Evolutionary conservation across 35 echinoderm and acorn worm species (phyloP).

Genomic region (Hemicentrotus pulcherrimus): DNA sequence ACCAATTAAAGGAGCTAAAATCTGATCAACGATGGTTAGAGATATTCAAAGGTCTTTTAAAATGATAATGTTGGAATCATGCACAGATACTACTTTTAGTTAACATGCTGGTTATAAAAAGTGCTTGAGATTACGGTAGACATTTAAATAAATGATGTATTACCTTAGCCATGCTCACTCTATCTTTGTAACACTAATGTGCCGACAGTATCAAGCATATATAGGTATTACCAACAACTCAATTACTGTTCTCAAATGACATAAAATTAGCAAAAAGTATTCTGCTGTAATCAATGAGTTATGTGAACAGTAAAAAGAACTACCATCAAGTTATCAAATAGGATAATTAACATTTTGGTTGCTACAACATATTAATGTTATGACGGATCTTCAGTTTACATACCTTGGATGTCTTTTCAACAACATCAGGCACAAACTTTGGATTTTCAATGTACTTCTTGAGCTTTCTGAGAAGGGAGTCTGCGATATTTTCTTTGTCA

Average conservation of each 20-base stretch:
- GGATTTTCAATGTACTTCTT: conserved; percentile 99
- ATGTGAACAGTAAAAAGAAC: too few species aligned
- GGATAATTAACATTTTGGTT: too few species aligned
- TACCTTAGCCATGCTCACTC: background rate
- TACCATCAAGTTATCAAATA: too few species aligned
- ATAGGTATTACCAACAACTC: too few species aligned
- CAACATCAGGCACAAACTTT: conserved; percentile 86
- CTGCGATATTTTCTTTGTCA: conserved; percentile 94
- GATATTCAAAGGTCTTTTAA: background rate
- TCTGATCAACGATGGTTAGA: background rate
- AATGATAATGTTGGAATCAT: background rate
- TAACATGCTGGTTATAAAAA: too few species aligned
- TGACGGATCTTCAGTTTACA: background rate
- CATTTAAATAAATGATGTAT: background rate
- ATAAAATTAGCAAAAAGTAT: too few species aligned
- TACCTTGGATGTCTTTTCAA: conserved; percentile 98
- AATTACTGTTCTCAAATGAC: too few species aligned
- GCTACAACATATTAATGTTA: background rate
- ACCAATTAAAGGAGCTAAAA: background rate
- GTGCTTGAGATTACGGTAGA: too few species aligned
- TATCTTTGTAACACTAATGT: background rate
- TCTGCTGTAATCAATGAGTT: too few species aligned
- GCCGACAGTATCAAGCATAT: too few species aligned
- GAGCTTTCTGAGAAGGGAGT: conserved; percentile 81
- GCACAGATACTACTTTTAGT: too few species aligned